Base-by-base conservation (phyloP, 2,113 vertebrate species). In the Microcebus jonahi region DNA sequence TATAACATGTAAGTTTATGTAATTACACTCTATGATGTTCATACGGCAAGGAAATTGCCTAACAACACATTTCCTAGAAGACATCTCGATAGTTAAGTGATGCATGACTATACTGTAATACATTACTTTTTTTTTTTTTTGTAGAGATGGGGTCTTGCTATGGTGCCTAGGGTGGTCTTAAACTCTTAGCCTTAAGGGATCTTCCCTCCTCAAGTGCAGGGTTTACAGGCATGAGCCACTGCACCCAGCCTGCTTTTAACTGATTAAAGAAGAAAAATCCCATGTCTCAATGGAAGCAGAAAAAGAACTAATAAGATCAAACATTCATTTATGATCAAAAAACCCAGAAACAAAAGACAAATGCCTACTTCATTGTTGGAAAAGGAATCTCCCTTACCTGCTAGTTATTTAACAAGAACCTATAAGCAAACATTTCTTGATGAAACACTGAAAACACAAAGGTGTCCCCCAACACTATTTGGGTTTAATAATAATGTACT, bases 401-500 rank as follows among this genome's bases (percentile, higher is more conserved):
- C 10, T 2, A 34, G 7, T 20, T 39, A 14, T 10, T 15, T 55
- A 25, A 13, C 21, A 34, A 68, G 50, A 68, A 29, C 15, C 36
- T 14, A 34, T 4, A 36, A 36, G 36, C 23, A 79, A 55, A 36
- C 68, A 2, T 34, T 8, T 80, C 63, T 45, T 17, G 86, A 36
- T 81, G 77, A 34, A 42, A 82, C 31, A 27, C 2, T 25, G 55
- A 6, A 55, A 20, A 82, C 34, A 36, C 21, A 21, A 27, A 39
- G 42, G 13, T 8, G 1, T 2, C 39, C 5, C 7, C 29, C 61
- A 67, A 18, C 23, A 70, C 34, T 53, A 4, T 42, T 2, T 8
- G 20, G 23, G 15, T 8, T 6, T 20, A 15, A 5, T 50, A 42
- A 15, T 1, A 34, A 17, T 0, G 5, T 21, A 50, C 23, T 18